Evolutionary conservation across 2,113 vertebrate genomes (phyloP).

Genomic region (Labeo rohita): DNA sequence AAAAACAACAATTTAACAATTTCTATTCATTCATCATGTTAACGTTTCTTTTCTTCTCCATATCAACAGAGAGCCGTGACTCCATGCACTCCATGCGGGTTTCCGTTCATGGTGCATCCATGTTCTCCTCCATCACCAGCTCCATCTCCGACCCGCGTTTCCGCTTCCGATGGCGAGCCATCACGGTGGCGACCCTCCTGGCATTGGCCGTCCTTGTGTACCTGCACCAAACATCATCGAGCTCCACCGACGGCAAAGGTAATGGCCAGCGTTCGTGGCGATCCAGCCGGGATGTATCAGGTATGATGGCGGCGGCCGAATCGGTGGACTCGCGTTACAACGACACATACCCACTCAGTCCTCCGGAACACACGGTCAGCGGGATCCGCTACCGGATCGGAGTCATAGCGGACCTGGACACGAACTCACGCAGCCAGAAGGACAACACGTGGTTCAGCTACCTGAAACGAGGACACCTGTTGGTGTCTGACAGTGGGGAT

Average conservation of each 20-base stretch:
- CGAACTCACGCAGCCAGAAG: slow-evolving; percentile 75
- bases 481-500: slow-evolving; percentile 81
- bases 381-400: slow-evolving; percentile 90
- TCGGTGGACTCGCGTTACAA: slow-evolving; percentile 75
- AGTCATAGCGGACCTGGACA: slow-evolving; percentile 92
- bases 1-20: not conserved
- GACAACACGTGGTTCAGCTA: slow-evolving; percentile 93
- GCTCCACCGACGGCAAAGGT: not conserved
- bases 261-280: slow-evolving; percentile 34
- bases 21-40: not conserved
- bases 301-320: slow-evolving; percentile 51
- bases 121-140: slow-evolving; percentile 91
- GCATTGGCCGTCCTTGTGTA: slow-evolving; percentile 79
- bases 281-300: not conserved
- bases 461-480: slow-evolving; percentile 86
- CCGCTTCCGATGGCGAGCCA: slow-evolving; percentile 89
- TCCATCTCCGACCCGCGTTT: slow-evolving; percentile 85
- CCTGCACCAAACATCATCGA: slow-evolving; percentile 70
- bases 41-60: not conserved
- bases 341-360: slow-evolving; percentile 89
- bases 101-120: slow-evolving; percentile 72
- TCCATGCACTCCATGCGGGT: slow-evolving; percentile 73
- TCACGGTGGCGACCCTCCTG: slow-evolving; percentile 72
- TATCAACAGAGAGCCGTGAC: slow-evolving; percentile 8
- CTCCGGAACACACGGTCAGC: slow-evolving; percentile 78